Percentiles rank a stretch among this genome's conserved stretches.
Evolutionary conservation across 2,113 vertebrate species (phyloP).

Genomic region (Serinus canaria): DNA sequence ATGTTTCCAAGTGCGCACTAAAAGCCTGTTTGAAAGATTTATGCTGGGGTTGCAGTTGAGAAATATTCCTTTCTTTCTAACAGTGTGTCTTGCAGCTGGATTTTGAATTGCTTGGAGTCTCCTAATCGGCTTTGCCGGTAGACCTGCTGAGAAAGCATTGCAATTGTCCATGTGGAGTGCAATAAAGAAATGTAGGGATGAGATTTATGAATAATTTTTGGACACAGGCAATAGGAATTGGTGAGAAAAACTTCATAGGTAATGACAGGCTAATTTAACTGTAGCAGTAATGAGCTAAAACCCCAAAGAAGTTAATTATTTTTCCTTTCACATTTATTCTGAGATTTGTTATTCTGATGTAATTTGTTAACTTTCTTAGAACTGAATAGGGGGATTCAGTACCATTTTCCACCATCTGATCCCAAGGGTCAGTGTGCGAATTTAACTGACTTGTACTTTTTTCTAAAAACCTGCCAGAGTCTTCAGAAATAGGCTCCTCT

Average conservation of each 20-base stretch:
- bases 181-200: neutral
- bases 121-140: slow-evolving; percentile 46
- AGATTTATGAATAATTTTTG: slow-evolving; percentile 30
- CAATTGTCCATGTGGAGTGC: neutral
- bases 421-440: accelerated
- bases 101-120: slow-evolving; percentile 37
- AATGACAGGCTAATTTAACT: neutral
- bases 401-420: neutral
- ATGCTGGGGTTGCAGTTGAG: neutral
- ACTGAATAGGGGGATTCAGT: neutral
- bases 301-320: neutral
- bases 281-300: neutral
- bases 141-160: slow-evolving; percentile 47
- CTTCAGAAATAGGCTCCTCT: neutral
- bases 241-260: neutral
- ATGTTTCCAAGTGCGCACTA: neutral
- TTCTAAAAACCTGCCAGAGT: neutral
- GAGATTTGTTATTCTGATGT: no score
- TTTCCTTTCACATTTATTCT: neutral
- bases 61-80: slow-evolving; percentile 7
- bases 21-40: neutral
- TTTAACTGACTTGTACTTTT: neutral
- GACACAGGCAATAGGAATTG: neutral
- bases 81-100: neutral
- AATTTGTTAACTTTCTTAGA: neutral